These are phyloP conservation scores for Mormyrops attenuatus DNA, from an alignment of 2,797 vertebrate genomes.

Conservation along the genomic window DNA sequence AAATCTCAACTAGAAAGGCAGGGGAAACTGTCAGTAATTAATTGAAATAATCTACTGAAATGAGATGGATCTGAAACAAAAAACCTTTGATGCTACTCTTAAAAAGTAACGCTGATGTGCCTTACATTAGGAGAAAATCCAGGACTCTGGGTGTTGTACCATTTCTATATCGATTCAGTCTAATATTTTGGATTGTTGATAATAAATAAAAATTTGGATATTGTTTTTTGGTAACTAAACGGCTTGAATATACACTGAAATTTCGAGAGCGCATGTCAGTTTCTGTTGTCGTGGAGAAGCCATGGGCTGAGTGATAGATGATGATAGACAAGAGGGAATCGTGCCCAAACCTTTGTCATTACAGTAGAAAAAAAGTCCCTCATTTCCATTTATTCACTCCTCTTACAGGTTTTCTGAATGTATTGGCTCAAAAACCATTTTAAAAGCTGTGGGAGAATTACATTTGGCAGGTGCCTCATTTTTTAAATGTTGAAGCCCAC, in stretches of 20 bases:
- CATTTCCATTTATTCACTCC: background rate
- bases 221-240: background rate
- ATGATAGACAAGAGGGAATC: background rate
- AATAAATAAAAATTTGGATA: background rate
- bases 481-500: background rate
- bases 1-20: background rate
- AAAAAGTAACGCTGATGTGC: background rate
- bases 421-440: background rate
- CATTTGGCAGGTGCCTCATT: background rate
- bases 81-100: background rate
- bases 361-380: background rate
- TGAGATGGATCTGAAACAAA: background rate
- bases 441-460: background rate
- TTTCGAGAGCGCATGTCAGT: background rate
- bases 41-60: background rate
- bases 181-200: background rate
- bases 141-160: background rate
- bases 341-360: background rate
- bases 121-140: background rate
- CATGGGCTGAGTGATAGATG: background rate
- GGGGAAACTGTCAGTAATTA: background rate
- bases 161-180: background rate
- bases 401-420: background rate
- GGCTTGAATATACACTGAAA: background rate
- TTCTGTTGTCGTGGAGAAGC: background rate